phyloP scores from a whole-genome alignment of 2,113 vertebrate genomes.

The Brienomyrus brachyistius region DNA sequence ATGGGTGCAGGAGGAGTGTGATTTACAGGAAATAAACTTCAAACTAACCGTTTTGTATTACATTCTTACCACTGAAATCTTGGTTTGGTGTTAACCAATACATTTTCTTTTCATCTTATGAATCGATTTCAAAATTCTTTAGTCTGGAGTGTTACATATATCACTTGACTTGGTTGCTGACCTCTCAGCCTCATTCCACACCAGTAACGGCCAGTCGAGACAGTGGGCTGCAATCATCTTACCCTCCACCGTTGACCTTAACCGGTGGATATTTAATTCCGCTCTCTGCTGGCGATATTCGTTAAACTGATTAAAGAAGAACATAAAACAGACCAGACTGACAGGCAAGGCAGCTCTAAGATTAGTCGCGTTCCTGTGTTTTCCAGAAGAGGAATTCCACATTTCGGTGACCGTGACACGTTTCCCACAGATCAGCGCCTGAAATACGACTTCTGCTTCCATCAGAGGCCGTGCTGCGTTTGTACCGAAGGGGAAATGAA shows the following conservation, averaged over 20 bases:
- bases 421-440: not conserved
- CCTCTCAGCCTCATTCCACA: slow-evolving; percentile 23
- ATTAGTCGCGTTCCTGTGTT: slow-evolving; percentile 1
- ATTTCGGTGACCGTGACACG: not conserved
- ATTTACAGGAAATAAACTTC: not conserved
- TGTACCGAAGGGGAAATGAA: not conserved
- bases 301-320: slow-evolving; percentile 34
- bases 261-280: slow-evolving; percentile 24
- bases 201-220: slow-evolving; percentile 28
- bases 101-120: slow-evolving; percentile 28
- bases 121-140: slow-evolving; percentile 23
- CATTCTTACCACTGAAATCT: not conserved
- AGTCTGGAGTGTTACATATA: slow-evolving; percentile 27
- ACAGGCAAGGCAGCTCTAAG: slow-evolving; percentile 17
- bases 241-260: not conserved
- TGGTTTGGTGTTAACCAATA: not conserved
- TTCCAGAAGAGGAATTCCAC: not conserved
- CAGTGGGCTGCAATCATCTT: slow-evolving; percentile 34
- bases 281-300: slow-evolving; percentile 16
- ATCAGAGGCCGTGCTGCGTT: not conserved
- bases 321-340: slow-evolving; percentile 16
- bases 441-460: not conserved
- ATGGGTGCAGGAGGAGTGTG: not conserved
- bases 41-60: not conserved
- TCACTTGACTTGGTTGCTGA: slow-evolving; percentile 25